These are phyloP conservation scores for Melieria omissa DNA, from an alignment of 2,888 invertebrate genomes.

Conservation along the genomic window DNA sequence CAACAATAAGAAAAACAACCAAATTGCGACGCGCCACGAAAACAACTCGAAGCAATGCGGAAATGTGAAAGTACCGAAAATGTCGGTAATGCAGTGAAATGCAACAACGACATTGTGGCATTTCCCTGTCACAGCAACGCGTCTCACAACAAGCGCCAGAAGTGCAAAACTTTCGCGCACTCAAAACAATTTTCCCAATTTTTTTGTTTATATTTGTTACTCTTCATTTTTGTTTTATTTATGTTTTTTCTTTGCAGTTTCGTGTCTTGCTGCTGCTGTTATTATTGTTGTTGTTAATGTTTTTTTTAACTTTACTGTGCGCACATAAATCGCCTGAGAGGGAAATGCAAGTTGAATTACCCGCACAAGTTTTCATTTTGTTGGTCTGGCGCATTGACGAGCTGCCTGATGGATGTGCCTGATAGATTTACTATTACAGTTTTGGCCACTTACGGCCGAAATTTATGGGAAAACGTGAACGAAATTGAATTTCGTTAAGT, in stretches of 20 bases:
- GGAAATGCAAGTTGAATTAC: too few relatives aligned
- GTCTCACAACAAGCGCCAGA: too few relatives aligned
- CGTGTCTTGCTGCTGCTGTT: not conserved
- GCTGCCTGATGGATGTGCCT: slow-evolving; percentile 25
- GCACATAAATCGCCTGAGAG: too few relatives aligned
- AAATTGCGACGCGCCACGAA: slow-evolving; percentile 11
- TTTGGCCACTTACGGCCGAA: slow-evolving; percentile 10
- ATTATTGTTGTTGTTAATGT: not conserved
- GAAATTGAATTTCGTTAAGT: too few relatives aligned
- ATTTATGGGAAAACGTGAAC: not conserved
- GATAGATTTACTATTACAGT: slow-evolving; percentile 29
- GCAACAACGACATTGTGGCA: not conserved
- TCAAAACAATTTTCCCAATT: not conserved
- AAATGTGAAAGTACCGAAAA: slow-evolving; percentile 30
- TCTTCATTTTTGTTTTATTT: slow-evolving; percentile 19
- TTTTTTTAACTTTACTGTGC: not conserved
- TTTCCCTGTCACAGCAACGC: too few relatives aligned
- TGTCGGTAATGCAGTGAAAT: slow-evolving; percentile 22
- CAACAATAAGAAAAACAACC: not conserved
- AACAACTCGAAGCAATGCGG: slow-evolving; percentile 37
- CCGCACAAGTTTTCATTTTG: not conserved
- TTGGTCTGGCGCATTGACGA: not conserved
- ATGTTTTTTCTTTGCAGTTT: not conserved
- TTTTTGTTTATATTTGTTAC: slow-evolving; percentile 3
- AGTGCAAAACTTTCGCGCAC: too few relatives aligned